Base-by-base conservation (phyloP, 2,888 invertebrate species). In the Volucella inanis region DNA sequence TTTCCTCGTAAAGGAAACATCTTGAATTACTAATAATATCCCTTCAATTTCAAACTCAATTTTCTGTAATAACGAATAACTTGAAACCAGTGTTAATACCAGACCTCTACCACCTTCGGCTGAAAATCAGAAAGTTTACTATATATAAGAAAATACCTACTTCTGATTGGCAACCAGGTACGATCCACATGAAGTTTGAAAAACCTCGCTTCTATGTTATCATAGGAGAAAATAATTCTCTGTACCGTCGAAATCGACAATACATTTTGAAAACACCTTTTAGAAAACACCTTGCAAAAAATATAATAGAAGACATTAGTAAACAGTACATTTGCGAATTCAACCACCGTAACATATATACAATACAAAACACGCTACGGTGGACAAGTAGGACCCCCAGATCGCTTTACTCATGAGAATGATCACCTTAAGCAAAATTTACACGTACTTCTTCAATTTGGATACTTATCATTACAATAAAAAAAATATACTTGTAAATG, bases 141-240 rank as follows among this genome's bases (percentile, higher is more conserved):
- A 59, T 22, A 59, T 57, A 59, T 22, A 59, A 59, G 49, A 65
- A 65, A 59, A 59, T 15, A 22, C 65, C 57, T 38, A 50, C 22
- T 22, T 65, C 65, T 11, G 15, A 65, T 31, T 75, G 74, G 75
- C 38, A 49, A 3, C 75, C 75, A 38, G 45, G 72, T 15, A 67
- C 9, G 18, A n/a, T 75, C 12, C 9, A 59, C 14, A 22, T 12
- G 8, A 45, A 62, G 54, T 75, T 52, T 50, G 12, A 47, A n/a
- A 50, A 75, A 14, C 59, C 75, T 38, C 50, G 67, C 0, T 65
- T 59, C 10, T 67, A 67, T 8, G 12, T 75, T 3, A n/a, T 75
- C 8, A 15, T 1, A 9, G 11, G 12, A 6, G 12, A 31, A 11
- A 43, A 59, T 50, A 50, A 65, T 12, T 43, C 31, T 10, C 22